These are phyloP conservation scores for Sitta europaea DNA, from an alignment of 2,113 vertebrate genomes.

Conservation along the genomic window DNA sequence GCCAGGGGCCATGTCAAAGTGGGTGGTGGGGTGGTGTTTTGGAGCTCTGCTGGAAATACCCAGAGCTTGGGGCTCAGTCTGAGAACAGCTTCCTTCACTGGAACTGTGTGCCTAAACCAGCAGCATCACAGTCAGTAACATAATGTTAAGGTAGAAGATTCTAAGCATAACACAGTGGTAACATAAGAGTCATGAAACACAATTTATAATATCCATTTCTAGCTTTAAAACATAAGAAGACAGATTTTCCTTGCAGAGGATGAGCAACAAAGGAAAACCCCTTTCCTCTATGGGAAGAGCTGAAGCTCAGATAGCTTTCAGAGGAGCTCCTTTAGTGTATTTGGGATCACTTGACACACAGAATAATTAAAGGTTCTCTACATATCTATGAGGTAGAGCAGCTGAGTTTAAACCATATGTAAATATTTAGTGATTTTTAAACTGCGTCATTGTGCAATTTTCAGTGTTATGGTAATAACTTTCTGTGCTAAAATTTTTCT, in stretches of 20 bases:
- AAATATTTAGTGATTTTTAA: background rate
- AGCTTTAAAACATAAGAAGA: background rate
- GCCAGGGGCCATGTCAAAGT: constrained; percentile 52
- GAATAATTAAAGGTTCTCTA: background rate
- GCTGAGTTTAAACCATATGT: background rate
- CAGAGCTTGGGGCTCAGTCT: background rate
- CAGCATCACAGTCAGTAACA: background rate
- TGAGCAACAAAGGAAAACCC: background rate
- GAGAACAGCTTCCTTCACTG: background rate
- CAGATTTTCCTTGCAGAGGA: background rate
- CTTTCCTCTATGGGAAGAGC: background rate
- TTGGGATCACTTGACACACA: background rate
- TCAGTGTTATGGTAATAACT: rapidly evolving
- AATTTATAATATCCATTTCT: background rate
- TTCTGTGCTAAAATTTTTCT: background rate
- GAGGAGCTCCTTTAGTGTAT: background rate
- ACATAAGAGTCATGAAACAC: rapidly evolving
- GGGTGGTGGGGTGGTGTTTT: constrained; percentile 19
- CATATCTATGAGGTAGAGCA: rapidly evolving
- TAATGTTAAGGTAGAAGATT: background rate
- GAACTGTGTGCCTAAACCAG: background rate
- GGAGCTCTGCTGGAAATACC: background rate
- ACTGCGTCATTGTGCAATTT: background rate
- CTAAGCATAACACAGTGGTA: background rate
- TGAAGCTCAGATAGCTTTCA: background rate